Percentiles rank a stretch among this genome's conserved stretches.
phyloP scores from a whole-genome alignment of 2,797 vertebrate species.

The Molossus molossus region DNA sequence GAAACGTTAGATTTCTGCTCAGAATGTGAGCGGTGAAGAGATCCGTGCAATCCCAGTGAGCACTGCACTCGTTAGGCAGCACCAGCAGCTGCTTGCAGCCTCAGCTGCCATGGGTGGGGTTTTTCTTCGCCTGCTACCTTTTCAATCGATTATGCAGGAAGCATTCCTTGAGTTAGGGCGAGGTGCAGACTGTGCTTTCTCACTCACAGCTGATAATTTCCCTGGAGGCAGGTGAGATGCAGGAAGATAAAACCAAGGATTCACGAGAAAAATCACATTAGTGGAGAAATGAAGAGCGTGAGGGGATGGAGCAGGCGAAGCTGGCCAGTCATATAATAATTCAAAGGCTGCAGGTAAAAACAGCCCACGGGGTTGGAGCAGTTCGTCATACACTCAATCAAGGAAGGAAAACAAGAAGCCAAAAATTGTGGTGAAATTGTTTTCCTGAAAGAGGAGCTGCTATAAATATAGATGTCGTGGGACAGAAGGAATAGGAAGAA shows the following conservation, averaged over 20 bases:
- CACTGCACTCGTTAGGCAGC: neutral
- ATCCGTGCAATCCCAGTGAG: neutral
- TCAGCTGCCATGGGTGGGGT: neutral
- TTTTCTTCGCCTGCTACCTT: conserved; percentile 67
- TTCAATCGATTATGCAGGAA: conserved; percentile 46
- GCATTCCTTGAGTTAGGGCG: conserved; percentile 38
- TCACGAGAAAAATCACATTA: conserved; percentile 63
- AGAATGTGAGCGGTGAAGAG: neutral
- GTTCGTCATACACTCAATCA: conserved; percentile 43
- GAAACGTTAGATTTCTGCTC: neutral
- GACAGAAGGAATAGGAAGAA: conserved; percentile 12
- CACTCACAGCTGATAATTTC: conserved; percentile 75
- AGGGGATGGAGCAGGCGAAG: neutral
- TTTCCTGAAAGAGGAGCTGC: conserved; percentile 69
- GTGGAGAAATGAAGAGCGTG: conserved; percentile 10
- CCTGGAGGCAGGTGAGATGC: conserved; percentile 67
- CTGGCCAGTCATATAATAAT: conserved; percentile 41
- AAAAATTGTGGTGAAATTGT: conserved; percentile 68
- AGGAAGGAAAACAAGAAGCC: conserved; percentile 77
- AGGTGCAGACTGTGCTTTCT: neutral
- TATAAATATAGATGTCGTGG: conserved; percentile 72
- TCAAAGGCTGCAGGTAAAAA: conserved; percentile 71
- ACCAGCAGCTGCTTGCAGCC: conserved; percentile 36
- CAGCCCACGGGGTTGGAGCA: neutral
- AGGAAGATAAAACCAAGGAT: conserved; percentile 54